phyloP scores from a whole-genome alignment of 2,888 invertebrate species.

The Myathropa florea region DNA sequence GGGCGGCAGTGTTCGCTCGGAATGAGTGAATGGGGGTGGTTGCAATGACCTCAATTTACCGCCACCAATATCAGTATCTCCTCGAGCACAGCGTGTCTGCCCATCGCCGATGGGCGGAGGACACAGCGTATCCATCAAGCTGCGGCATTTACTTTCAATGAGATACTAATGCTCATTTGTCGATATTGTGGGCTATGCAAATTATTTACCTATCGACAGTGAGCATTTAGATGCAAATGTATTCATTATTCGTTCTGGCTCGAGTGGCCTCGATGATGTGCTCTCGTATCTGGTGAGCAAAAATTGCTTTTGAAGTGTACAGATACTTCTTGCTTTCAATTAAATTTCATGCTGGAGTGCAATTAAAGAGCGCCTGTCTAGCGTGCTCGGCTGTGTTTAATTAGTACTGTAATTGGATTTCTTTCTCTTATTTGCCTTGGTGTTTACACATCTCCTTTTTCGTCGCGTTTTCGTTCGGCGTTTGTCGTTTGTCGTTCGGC shows the following conservation, averaged over 20 bases:
- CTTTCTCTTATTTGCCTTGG: conserved; percentile 20
- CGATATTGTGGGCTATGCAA: conserved; percentile 2
- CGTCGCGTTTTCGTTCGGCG: background rate
- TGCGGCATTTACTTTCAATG: background rate
- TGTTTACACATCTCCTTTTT: background rate
- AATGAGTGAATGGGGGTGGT: background rate
- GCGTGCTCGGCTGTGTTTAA: conserved; percentile 37
- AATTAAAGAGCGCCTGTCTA: conserved; percentile 37
- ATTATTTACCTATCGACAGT: conserved; percentile 8
- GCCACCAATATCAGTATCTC: too few relatives aligned
- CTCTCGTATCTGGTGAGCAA: background rate
- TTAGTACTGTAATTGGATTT: conserved; percentile 47
- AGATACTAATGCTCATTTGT: conserved; percentile 19
- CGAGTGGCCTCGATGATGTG: background rate
- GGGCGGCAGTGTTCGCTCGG: too few relatives aligned
- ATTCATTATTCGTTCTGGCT: background rate
- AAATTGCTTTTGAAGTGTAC: conserved; percentile 26
- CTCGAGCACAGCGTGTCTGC: background rate
- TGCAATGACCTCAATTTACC: conserved; percentile 25
- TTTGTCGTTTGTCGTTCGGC: background rate
- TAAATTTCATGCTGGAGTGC: conserved; percentile 33
- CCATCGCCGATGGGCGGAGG: background rate
- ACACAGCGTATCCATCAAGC: conserved; percentile 11
- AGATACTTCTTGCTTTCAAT: conserved; percentile 42
- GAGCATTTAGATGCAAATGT: conserved; percentile 14